Evolutionary conservation across 2,797 vertebrate genomes (phyloP).

Genomic region (Loris lydekkerianus): DNA sequence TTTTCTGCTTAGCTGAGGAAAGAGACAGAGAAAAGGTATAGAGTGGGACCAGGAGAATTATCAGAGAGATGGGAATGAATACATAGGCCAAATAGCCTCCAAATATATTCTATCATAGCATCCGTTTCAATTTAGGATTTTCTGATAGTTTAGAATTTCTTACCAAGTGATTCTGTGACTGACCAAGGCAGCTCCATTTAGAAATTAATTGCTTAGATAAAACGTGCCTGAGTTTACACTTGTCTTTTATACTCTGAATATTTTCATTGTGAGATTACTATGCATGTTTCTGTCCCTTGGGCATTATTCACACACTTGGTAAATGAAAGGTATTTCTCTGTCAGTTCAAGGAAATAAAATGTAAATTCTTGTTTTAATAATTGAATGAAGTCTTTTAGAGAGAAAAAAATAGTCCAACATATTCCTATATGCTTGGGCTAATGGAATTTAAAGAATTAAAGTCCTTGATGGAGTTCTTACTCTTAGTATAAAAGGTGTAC

Average conservation of each 20-base stretch:
- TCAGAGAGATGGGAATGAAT: not conserved
- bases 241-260: conserved; percentile 66
- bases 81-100: not conserved
- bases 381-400: conserved; percentile 69
- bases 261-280: conserved; percentile 85
- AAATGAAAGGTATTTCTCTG: conserved; percentile 82
- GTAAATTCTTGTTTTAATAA: conserved; percentile 73
- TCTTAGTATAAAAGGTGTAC: conserved; percentile 65
- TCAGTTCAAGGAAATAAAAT: conserved; percentile 72
- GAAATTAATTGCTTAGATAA: conserved; percentile 76
- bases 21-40: not conserved
- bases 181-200: conserved; percentile 66
- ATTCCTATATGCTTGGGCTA: conserved; percentile 37
- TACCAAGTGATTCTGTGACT: conserved; percentile 68
- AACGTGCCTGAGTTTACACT: conserved; percentile 67
- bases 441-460: conserved; percentile 58
- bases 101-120: not conserved
- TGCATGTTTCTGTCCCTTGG: conserved; percentile 76
- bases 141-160: not conserved
- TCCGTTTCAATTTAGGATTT: not conserved
- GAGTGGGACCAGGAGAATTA: not conserved
- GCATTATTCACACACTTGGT: conserved; percentile 78
- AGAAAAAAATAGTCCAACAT: conserved; percentile 20
- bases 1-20: not conserved
- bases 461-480: conserved; percentile 55